Evolutionary conservation across 2,113 vertebrate species (phyloP).

Genomic region (Tor tambroides): DNA sequence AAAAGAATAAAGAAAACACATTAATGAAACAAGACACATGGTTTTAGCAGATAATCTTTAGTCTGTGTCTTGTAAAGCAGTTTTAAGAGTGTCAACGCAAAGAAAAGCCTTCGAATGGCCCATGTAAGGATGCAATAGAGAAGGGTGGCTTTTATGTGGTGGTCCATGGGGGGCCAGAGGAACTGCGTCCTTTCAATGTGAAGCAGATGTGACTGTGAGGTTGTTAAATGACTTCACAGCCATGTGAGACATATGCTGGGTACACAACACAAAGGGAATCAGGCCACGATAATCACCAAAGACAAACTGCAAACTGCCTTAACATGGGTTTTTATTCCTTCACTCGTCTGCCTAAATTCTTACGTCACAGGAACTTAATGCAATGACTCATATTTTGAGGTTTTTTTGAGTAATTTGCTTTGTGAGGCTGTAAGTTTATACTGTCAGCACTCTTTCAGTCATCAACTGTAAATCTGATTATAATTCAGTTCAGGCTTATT

Average conservation of each 20-base stretch:
- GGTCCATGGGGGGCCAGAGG: slow-evolving; percentile 62
- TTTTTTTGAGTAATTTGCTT: background rate
- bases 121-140: slow-evolving; percentile 20
- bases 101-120: background rate
- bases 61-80: slow-evolving; percentile 5
- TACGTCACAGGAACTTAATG: background rate
- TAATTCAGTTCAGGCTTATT: background rate
- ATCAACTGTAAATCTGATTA: background rate
- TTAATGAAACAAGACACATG: slow-evolving; percentile 18
- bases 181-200: slow-evolving; percentile 68
- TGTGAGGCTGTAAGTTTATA: background rate
- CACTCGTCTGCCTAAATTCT: background rate
- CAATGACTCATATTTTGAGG: background rate
- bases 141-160: slow-evolving; percentile 59
- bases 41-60: background rate
- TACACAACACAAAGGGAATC: slow-evolving; percentile 43
- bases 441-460: background rate
- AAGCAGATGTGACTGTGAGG: slow-evolving; percentile 71
- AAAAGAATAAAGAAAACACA: background rate
- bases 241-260: slow-evolving; percentile 51
- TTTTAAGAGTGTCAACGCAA: slow-evolving; percentile 26
- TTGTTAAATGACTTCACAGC: slow-evolving; percentile 62
- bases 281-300: slow-evolving; percentile 44
- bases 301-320: slow-evolving; percentile 48
- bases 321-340: slow-evolving; percentile 19